Conservation (phyloP, 2,888 invertebrate genomes). For the Tanytarsus gracilentus region DNA sequence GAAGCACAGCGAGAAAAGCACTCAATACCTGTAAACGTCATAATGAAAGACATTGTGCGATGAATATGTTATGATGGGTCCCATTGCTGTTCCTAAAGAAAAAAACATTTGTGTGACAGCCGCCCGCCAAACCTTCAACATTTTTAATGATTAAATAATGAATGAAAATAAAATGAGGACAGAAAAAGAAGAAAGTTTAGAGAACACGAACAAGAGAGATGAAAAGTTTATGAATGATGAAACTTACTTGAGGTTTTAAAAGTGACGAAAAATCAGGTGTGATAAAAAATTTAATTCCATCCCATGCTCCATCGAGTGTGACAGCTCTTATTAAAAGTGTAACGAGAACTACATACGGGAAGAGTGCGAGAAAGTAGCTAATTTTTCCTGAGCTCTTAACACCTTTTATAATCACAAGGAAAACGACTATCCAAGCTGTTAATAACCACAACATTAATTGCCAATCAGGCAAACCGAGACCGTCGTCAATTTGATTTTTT, state of each 20-base stretch:
- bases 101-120: slow-evolving; percentile 74
- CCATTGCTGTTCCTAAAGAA: slow-evolving; percentile 63
- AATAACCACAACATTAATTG: slow-evolving; percentile 57
- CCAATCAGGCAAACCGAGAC: slow-evolving; percentile 57
- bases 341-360: slow-evolving; percentile 71
- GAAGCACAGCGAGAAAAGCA: not conserved
- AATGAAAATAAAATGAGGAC: not conserved
- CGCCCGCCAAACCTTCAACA: slow-evolving; percentile 62
- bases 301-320: slow-evolving; percentile 58
- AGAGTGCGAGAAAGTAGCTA: slow-evolving; percentile 81
- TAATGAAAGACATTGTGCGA: slow-evolving; percentile 66
- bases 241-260: slow-evolving; percentile 55
- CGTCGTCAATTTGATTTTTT: slow-evolving; percentile 42
- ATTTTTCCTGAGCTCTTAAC: slow-evolving; percentile 73
- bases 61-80: slow-evolving; percentile 67
- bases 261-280: slow-evolving; percentile 70
- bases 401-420: slow-evolving; percentile 59
- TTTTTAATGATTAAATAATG: not conserved
- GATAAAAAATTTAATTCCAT: slow-evolving; percentile 70
- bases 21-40: slow-evolving; percentile 55
- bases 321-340: slow-evolving; percentile 59
- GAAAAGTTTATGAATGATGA: no score
- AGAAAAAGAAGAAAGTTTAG: not conserved
- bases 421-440: slow-evolving; percentile 59
- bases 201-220: no score